Evolutionary conservation across 2,888 invertebrate genomes (phyloP), one percentile per base, ranked within the genome.

Genomic region (Willowsia nigromaculata): DNA sequence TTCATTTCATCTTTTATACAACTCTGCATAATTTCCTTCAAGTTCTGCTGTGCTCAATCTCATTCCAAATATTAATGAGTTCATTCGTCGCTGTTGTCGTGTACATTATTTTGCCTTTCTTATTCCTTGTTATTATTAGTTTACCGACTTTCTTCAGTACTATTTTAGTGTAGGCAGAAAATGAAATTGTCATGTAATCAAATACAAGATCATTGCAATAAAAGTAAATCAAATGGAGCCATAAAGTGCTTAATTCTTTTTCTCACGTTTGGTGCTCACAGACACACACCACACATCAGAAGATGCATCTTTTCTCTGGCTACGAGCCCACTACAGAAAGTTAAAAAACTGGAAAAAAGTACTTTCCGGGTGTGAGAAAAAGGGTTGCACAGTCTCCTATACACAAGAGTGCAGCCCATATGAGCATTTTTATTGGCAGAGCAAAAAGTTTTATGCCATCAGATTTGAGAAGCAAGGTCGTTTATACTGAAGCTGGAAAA

Each of bases 171-270:
- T 27, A 30, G 30, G 15, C n/a, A 84, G 25, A 50, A 71, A 86
- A 81, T 80, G 80, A 68, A 86, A 81, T 80, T 81, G 68, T 80
- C 47, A 53, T 71, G 86, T 56, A 80, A 86, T 86, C 80, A 80
- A 71, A 86, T 50, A 68, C 71, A 85, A 71, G 84, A 85, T 89
- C 68, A 68, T 59, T 78, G 84, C 68, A 84, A 80, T 89, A 89
- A 89, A 89, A 89, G 89, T 89, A 84, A 89, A 89, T 89, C 89
- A 89, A 78, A 89, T 84, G 68, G 68, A 80, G 56, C 15, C 65
- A 68, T 89, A 89, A 89, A 88, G 25, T 68, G 30, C 47, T 68
- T 85, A 85, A 74, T 80, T 86, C 50, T 53, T 56, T 80, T 65
- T 18, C 53, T 87, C 71, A 81, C 53, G 50, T 76, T 78, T 76